Evolutionary conservation across 2,113 vertebrate genomes (phyloP).

Genomic region (Himantopus leucocephalus): DNA sequence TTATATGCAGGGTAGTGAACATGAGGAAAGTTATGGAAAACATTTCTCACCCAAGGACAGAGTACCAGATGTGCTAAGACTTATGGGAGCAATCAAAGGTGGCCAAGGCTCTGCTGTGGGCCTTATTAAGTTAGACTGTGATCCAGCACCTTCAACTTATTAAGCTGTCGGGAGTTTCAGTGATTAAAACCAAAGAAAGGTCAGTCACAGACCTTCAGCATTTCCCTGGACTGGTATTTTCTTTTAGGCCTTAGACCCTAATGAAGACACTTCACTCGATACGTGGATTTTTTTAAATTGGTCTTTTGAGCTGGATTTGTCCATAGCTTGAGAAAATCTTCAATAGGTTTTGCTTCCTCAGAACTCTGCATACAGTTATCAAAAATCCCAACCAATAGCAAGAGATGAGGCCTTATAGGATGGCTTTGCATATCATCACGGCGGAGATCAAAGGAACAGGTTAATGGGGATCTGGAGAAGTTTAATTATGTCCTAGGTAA

Average conservation of each 20-base stretch:
- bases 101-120: conserved; percentile 89
- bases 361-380: conserved; percentile 83
- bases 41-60: conserved; percentile 93
- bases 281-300: conserved; percentile 81
- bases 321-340: conserved; percentile 75
- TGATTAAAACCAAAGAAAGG: conserved; percentile 99
- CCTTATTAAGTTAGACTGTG: conserved; percentile 98
- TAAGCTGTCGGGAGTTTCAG: conserved; percentile 96
- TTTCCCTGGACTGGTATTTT: conserved; percentile 90
- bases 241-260: conserved; percentile 86
- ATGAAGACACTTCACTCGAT: conserved; percentile 88
- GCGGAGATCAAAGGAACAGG: conserved; percentile 86
- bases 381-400: conserved; percentile 77
- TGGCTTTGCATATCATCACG: conserved; percentile 87
- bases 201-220: conserved; percentile 90
- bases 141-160: conserved; percentile 99
- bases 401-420: conserved; percentile 77
- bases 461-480: conserved; percentile 80
- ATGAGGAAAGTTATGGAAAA: conserved; percentile 95
- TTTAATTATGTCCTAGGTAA: conserved; percentile 84
- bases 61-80: conserved; percentile 94
- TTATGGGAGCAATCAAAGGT: conserved; percentile 98
- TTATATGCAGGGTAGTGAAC: conserved; percentile 79
- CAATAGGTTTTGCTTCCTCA: conserved; percentile 74
- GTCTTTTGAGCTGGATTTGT: conserved; percentile 81